These are phyloP conservation scores for Motacilla tschutschensis DNA, from an alignment of 2,113 vertebrate genomes.

Conservation along the genomic window DNA sequence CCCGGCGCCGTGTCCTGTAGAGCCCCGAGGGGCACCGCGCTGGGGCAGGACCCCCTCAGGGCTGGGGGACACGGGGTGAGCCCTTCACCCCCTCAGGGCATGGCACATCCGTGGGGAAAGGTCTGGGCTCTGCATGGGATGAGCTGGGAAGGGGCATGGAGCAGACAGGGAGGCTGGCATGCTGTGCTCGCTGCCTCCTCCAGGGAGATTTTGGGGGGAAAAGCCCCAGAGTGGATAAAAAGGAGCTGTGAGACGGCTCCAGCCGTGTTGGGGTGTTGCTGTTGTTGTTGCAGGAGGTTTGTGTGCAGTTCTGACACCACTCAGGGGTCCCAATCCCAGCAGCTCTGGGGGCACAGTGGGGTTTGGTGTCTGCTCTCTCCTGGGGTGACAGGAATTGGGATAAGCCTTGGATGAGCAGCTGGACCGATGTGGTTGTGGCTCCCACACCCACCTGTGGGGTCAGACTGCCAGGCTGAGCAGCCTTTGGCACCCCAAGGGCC, in stretches of 20 bases:
- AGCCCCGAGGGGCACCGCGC: not conserved
- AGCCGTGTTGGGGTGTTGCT: rapidly evolving
- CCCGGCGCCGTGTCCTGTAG: not conserved
- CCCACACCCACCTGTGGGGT: not conserved
- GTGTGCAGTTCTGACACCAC: rapidly evolving
- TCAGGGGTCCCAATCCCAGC: rapidly evolving
- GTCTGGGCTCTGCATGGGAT: rapidly evolving
- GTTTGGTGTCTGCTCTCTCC: rapidly evolving
- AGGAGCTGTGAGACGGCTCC: not conserved
- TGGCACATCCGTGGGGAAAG: rapidly evolving
- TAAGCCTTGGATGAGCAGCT: not conserved
- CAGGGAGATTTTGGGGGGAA: rapidly evolving
- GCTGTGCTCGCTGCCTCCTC: not conserved
- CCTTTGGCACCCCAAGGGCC: rapidly evolving
- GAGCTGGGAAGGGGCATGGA: rapidly evolving
- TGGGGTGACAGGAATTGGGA: rapidly evolving
- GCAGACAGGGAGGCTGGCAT: rapidly evolving
- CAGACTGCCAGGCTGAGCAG: rapidly evolving
- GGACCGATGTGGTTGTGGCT: rapidly evolving
- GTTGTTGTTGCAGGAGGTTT: not conserved
- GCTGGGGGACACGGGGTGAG: not conserved
- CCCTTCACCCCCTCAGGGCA: not conserved
- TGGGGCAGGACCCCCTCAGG: not conserved
- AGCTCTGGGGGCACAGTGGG: rapidly evolving
- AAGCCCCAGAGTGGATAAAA: rapidly evolving